These are phyloP conservation scores for Forpus xanthops DNA, from an alignment of 2,797 vertebrate species.

Conservation along the genomic window DNA sequence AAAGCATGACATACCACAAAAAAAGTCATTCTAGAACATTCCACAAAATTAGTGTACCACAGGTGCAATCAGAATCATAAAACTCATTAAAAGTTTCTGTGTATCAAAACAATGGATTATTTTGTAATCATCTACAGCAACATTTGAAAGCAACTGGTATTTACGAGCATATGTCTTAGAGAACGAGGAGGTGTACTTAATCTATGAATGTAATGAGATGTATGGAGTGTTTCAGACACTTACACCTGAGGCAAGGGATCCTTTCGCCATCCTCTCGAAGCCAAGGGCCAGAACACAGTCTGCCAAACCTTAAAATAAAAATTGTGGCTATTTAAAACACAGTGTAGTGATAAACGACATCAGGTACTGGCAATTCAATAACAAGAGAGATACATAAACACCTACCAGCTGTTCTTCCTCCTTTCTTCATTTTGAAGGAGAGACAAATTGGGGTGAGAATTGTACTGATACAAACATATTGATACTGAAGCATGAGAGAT, in stretches of 20 bases:
- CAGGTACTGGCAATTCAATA: not conserved
- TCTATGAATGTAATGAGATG: not conserved
- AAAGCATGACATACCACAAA: not conserved
- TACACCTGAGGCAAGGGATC: slow-evolving; percentile 81
- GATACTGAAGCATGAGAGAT: not conserved
- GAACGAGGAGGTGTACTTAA: not conserved
- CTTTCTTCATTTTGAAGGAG: not conserved
- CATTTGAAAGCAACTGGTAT: not conserved
- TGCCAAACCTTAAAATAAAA: slow-evolving; percentile 83
- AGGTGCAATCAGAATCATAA: not conserved
- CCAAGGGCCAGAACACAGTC: slow-evolving; percentile 93
- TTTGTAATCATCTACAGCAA: not conserved
- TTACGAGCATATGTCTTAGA: not conserved
- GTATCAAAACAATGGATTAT: not conserved
- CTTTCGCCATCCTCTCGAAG: slow-evolving; percentile 94
- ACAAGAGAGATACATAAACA: not conserved
- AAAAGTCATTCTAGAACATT: not conserved
- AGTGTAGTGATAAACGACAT: not conserved
- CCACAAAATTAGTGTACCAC: not conserved
- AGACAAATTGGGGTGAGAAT: not conserved
- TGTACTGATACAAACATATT: not conserved
- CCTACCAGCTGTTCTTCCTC: not conserved
- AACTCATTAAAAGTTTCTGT: not conserved
- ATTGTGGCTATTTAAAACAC: not conserved
- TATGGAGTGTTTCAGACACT: not conserved